These are phyloP conservation scores for Tangara arthus DNA, from an alignment of 2,797 vertebrate species.

Conservation along the genomic window DNA sequence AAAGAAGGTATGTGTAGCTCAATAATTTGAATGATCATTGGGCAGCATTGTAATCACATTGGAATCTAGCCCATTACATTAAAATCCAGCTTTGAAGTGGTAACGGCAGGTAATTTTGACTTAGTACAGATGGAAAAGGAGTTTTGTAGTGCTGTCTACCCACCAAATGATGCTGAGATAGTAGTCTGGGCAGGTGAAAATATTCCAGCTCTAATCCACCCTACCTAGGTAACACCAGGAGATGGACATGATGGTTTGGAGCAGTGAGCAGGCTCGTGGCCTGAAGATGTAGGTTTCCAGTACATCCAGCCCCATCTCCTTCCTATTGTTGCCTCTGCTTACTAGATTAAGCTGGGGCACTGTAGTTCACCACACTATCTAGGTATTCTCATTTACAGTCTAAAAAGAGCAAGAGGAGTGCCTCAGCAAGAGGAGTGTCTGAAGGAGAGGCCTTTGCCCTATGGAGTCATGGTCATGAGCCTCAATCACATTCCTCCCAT, in stretches of 20 bases:
- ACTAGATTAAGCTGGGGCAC: background rate
- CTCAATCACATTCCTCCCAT: background rate
- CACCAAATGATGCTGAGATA: background rate
- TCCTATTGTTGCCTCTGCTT: background rate
- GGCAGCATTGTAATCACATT: background rate
- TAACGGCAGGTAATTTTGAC: background rate
- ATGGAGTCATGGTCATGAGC: background rate
- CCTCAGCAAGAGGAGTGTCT: background rate
- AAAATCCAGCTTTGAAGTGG: background rate
- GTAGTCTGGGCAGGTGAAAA: background rate
- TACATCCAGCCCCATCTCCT: background rate
- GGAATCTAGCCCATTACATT: background rate
- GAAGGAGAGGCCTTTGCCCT: background rate
- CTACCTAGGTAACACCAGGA: background rate
- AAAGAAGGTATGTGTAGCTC: background rate
- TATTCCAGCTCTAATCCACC: background rate
- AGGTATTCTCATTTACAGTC: background rate
- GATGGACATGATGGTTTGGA: background rate
- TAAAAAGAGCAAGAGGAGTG: background rate
- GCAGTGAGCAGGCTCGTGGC: fast-evolving
- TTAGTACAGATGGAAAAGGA: background rate
- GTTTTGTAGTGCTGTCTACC: background rate
- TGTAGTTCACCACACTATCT: background rate
- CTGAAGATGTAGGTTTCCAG: background rate
- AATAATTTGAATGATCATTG: background rate